Base-by-base conservation (phyloP, 1,140 invertebrate species). In the Eufriesea mexicana region DNA sequence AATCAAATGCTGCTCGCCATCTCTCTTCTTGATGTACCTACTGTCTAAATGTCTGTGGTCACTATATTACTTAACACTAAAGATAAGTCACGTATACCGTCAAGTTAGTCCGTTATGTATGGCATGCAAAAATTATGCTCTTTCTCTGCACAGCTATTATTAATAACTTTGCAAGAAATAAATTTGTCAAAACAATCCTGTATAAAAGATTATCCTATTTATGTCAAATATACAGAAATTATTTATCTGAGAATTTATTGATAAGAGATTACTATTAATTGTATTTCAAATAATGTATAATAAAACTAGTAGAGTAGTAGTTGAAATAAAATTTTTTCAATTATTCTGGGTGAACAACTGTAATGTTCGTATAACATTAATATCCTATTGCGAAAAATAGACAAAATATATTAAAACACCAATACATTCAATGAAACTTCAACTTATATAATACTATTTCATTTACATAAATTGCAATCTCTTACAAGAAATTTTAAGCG, bases 21-120 rank as follows among this genome's bases (percentile, higher is more conserved):
- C 92, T 92, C 91, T 95, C 95, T 95, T 95, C 94, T 95, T 95
- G 95, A 94, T 94, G 94, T 94, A 94, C 95, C 94, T 94, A 94
- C 92, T 95, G 94, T 95, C 94, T 93, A 93, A 94, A 95, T 94
- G 94, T 95, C 95, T 94, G 94, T 94, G 94, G 94, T 93, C 93
- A 94, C 93, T 92, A 92, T 89, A 94, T 93, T 94, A 92, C 85
- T 91, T 49, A 86, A 81, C 70, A 83, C 55, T 88, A 86, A 28
- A 54, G 71, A 81, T 78, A 80, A 79, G 84, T 91, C 81, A 20
- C 84, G 91, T 93, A 93, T 92, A 93, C 93, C 93, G 93, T 93
- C 91, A 93, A 92, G 90, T 91, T 83, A 83, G 91, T 91, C 89
- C 84, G 82, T 85, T 59, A 71, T 62, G 84, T 90, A 72, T 75